Base-by-base conservation (phyloP, 2,113 vertebrate species). In the Crotalus horridus region DNA sequence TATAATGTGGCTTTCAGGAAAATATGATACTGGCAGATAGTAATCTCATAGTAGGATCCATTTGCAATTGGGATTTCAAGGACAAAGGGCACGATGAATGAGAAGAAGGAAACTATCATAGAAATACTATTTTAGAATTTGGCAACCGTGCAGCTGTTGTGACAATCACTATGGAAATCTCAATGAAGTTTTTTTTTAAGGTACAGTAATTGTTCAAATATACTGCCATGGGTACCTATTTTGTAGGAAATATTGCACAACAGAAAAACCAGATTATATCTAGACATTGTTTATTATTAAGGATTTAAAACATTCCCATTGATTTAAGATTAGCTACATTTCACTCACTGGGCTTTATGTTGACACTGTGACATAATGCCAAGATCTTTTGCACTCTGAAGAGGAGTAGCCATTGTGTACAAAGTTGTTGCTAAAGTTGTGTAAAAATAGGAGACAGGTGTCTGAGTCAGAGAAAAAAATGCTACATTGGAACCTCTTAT, bases 11-110 rank as follows among this genome's bases (percentile, higher is more conserved):
- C 88, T 51, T 96, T 96, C 96, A 96, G 97, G 96, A 97, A 96
- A 95, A 93, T 92, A 95, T 87, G 74, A 95, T 93, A 95, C 93
- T 97, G 96, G 96, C 96, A 94, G 91, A 93, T 87, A 93, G 51
- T 91, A 88, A 20, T 24, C 89, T 95, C 94, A 91, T 93, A 97
- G 95, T 94, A 93, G 97, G 97, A 97, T 93, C 97, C 97, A 97
- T 97, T 96, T 94, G 55, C 91, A 93, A 89, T 96, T 97, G 95
- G 94, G 95, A 96, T 95, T 95, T 93, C 94, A 94, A 92, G 93
- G 91, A 89, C 6, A 10, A 81, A 56, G 85, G 91, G 69, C 26
- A 33, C 23, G 51, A 17, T 20, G 6, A 29, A 6, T 11, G 6
- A 48, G 90, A 94, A 89, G 39, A 91, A 94, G 94, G 51, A 90